Evolutionary conservation across 2,113 vertebrate genomes (phyloP).

Genomic region (Rhea pennata): DNA sequence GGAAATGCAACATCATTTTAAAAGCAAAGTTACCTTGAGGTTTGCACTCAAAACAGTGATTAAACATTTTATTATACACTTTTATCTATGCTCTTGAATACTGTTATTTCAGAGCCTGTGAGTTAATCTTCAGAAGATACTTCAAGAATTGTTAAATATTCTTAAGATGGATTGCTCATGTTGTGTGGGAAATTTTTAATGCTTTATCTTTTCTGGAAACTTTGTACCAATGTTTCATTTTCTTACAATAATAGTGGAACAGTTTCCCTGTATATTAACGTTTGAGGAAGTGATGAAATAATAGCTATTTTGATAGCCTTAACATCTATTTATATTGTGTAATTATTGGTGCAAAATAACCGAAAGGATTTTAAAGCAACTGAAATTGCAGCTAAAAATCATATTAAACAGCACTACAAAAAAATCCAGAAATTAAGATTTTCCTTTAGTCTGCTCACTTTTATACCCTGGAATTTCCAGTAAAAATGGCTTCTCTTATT

Average conservation of each 20-base stretch:
- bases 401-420: neutral
- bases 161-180: neutral
- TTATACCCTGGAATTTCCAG: neutral
- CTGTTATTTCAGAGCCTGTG: neutral
- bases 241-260: neutral
- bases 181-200: neutral
- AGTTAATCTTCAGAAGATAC: neutral
- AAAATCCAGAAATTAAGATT: neutral
- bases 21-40: neutral
- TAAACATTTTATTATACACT: neutral
- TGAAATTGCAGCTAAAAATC: neutral
- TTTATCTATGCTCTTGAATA: neutral
- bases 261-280: neutral
- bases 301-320: neutral
- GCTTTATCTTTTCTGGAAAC: neutral
- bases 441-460: neutral
- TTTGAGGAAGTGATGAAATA: neutral
- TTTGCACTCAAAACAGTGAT: neutral
- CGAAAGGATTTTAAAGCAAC: neutral
- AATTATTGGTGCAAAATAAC: neutral
- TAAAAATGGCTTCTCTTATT: neutral
- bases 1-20: neutral
- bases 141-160: neutral
- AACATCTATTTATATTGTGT: neutral
- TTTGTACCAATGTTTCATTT: neutral